Conservation (phyloP, 2,888 invertebrate species). For the Xestoiulus laeticollis region DNA sequence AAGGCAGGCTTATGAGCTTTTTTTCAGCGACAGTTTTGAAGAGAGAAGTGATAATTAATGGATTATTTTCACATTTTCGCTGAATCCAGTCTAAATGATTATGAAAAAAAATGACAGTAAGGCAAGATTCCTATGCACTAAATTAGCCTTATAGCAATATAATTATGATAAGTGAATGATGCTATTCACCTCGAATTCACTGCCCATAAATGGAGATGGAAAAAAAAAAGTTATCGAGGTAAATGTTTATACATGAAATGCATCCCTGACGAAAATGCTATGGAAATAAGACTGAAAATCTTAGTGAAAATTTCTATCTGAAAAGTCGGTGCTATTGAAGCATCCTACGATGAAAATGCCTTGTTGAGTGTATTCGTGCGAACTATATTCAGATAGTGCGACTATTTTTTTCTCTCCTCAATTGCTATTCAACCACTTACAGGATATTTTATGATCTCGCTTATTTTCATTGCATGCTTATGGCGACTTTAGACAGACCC, state of each 20-base stretch:
- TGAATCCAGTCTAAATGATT: not conserved
- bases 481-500: conserved; percentile 5
- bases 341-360: not conserved
- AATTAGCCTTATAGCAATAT: not conserved
- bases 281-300: not conserved
- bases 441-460: conserved; percentile 12
- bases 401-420: not conserved
- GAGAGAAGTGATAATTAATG: not conserved
- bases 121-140: not conserved
- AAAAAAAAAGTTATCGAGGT: not conserved
- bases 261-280: not conserved
- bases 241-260: not conserved
- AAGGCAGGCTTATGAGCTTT: not conserved
- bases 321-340: not conserved
- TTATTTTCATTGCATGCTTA: conserved; percentile 24
- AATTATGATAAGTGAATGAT: conserved; percentile 23
- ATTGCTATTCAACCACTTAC: conserved; percentile 41
- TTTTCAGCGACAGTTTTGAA: not conserved
- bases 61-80: conserved; percentile 30
- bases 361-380: not conserved
- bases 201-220: not conserved
- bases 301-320: not conserved
- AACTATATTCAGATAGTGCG: conserved; percentile 10
- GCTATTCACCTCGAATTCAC: not conserved
- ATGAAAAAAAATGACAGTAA: not conserved